Conservation (phyloP, 2,888 invertebrate species). For the Acanthopleura granulata region DNA sequence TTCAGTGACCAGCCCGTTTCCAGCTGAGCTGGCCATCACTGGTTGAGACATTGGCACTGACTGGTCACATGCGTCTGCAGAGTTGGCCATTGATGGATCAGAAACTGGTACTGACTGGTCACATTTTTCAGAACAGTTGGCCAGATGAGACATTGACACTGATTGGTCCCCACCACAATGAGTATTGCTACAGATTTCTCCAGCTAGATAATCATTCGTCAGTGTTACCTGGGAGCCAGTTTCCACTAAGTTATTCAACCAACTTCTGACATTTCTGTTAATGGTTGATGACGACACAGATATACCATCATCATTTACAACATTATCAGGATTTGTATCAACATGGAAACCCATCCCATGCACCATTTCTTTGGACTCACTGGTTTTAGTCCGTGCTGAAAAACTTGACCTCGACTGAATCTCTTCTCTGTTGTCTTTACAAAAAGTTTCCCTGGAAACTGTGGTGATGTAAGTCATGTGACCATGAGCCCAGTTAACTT, state of each 20-base stretch:
- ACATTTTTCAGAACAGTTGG: too few relatives aligned
- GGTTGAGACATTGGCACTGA: too few relatives aligned
- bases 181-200: neutral
- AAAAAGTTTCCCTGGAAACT: neutral
- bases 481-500: constrained; percentile 52
- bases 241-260: neutral
- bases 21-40: too few relatives aligned
- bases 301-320: neutral
- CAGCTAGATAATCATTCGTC: neutral
- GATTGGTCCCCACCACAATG: neutral
- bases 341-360: neutral
- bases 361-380: neutral
- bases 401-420: neutral
- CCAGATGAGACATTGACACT: too few relatives aligned
- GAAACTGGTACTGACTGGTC: too few relatives aligned
- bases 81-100: too few relatives aligned
- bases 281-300: neutral
- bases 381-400: neutral
- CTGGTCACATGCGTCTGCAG: too few relatives aligned
- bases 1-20: too few relatives aligned
- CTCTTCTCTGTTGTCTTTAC: neutral
- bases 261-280: neutral
- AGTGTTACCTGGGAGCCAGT: neutral
- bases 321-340: neutral
- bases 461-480: constrained; percentile 20